Evolutionary conservation across 2,888 invertebrate species (phyloP).

Genomic region (Folsomia candida): DNA sequence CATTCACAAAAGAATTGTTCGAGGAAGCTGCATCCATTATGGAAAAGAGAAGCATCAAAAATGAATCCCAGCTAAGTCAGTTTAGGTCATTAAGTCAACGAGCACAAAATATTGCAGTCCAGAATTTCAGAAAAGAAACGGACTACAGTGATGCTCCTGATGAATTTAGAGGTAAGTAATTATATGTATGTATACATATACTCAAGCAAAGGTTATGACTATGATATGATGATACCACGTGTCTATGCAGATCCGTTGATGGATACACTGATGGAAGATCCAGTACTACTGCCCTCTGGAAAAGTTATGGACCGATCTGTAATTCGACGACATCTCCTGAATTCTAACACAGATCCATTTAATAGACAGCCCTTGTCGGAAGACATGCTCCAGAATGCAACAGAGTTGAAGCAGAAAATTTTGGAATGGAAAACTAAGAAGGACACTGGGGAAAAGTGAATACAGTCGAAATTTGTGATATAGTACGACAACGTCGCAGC

Average conservation of each 20-base stretch:
- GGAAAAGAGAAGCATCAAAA: slow-evolving; percentile 78
- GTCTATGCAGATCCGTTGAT: slow-evolving; percentile 77
- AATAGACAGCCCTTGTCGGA: slow-evolving; percentile 92
- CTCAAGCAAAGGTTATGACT: slow-evolving; percentile 9
- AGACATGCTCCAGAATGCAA: slow-evolving; percentile 71
- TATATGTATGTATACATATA: slow-evolving; percentile 7
- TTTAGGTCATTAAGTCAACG: slow-evolving; percentile 74
- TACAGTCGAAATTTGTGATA: background rate
- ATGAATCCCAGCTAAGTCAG: slow-evolving; percentile 77
- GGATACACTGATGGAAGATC: slow-evolving; percentile 96
- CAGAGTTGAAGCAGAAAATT: slow-evolving; percentile 81
- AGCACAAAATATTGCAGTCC: slow-evolving; percentile 67
- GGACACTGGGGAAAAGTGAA: slow-evolving; percentile 5
- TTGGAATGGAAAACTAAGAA: slow-evolving; percentile 77
- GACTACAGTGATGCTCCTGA: slow-evolving; percentile 95
- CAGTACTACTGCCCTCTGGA: slow-evolving; percentile 86
- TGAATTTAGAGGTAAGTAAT: slow-evolving; percentile 70
- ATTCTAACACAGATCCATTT: slow-evolving; percentile 96
- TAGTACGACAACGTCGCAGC: background rate
- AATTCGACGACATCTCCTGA: slow-evolving; percentile 87
- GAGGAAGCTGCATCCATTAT: slow-evolving; percentile 83
- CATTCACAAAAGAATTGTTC: slow-evolving; percentile 89
- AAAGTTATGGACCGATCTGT: slow-evolving; percentile 91
- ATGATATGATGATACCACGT: slow-evolving; percentile 17
- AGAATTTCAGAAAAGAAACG: slow-evolving; percentile 81